Base-by-base conservation (phyloP, 2,113 vertebrate species). In the Dasyprocta punctata region DNA sequence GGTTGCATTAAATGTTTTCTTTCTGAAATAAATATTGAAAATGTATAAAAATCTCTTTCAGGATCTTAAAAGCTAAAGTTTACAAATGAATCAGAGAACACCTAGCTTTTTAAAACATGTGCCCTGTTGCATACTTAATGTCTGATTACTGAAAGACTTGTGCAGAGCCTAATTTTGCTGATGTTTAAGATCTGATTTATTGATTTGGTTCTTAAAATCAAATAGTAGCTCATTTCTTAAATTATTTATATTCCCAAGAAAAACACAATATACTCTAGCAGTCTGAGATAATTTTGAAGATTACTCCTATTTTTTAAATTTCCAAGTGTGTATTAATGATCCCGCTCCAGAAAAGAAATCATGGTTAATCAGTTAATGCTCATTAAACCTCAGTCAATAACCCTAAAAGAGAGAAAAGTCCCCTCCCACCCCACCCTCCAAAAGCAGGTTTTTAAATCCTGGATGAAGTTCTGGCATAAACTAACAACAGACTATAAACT, bases 181-280 rank as follows among this genome's bases (percentile, higher is more conserved):
- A 69, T 67, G 6, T 19, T 60, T 33, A 90, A 47, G 19, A 0
- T 54, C 60, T 90, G 22, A 9, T 61, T 83, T 30, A 19, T 5
- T 92, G 47, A 78, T 61, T 52, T 86, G 67, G 19, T 44, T 54
- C 58, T 80, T 65, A 69, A 17, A 90, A 84, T 61, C 56, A 75
- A 65, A 77, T 1, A 44, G 7, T 30, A 30, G 16, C 56, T 94
- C 38, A 94, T 86, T 92, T 84, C 26, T 75, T 28, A 92, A 89
- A 78, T 54, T 58, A 4, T 58, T 97, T 87, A 89, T 89, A 89
- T 30, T 95, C 22, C 44, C 41, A 85, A 47, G 30, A 52, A 49
- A 84, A n/a, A 36, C 2, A 95, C 83, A 92, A 75, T 10, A 56
- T 44, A 69, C 8, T 3, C 26, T 88, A 83, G 33, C 26, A 90